Evolutionary conservation across 2,113 vertebrate species (phyloP).

Genomic region (Ciconia maguari): DNA sequence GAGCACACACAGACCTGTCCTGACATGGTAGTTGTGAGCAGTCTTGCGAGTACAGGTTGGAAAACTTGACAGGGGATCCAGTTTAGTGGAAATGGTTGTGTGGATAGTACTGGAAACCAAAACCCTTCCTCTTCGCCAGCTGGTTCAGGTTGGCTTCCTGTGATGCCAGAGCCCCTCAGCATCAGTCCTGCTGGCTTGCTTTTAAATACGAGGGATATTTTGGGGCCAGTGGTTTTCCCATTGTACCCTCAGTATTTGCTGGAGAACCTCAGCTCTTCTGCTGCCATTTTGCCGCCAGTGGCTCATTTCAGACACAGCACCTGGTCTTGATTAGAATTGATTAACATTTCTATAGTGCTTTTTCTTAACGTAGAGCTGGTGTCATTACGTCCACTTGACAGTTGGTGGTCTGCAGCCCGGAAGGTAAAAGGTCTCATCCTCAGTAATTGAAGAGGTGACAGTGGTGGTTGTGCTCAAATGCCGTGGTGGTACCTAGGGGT

Average conservation of each 20-base stretch:
- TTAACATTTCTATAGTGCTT: not conserved
- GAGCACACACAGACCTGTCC: too few relatives aligned
- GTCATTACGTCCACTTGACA: not conserved
- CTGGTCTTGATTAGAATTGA: not conserved
- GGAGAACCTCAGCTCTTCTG: not conserved
- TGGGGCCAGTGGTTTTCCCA: not conserved
- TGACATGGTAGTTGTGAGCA: not conserved
- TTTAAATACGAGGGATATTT: not conserved
- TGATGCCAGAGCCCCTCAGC: not conserved
- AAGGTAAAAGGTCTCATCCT: not conserved
- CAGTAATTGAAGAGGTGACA: not conserved
- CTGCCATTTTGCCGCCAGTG: not conserved
- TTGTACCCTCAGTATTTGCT: not conserved
- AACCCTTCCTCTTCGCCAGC: not conserved
- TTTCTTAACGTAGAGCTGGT: not conserved
- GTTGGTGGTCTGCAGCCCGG: not conserved
- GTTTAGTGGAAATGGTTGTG: not conserved
- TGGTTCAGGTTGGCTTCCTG: not conserved
- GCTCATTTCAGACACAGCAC: not conserved
- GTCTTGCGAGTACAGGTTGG: not conserved
- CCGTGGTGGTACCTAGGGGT: not conserved
- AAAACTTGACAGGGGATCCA: not conserved
- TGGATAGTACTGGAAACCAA: not conserved
- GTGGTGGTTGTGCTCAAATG: accelerated
- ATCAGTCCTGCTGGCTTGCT: not conserved